Conservation (phyloP, 2,113 vertebrate species). For the Esox niger region DNA sequence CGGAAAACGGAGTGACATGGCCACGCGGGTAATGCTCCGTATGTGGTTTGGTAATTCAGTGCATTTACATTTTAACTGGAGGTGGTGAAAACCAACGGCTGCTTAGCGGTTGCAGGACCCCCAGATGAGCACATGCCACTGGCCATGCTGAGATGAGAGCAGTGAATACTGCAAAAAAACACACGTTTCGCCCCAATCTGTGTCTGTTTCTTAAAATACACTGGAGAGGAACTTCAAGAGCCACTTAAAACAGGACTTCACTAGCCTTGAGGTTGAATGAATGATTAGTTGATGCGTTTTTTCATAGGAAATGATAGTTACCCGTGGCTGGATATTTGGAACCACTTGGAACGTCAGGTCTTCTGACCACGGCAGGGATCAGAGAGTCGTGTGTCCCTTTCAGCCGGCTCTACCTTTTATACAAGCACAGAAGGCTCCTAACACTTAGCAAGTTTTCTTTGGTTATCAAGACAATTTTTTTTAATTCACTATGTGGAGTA, state of each 20-base stretch:
- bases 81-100: background rate
- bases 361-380: conserved; percentile 9
- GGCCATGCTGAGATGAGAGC: background rate
- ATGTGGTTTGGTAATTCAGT: background rate
- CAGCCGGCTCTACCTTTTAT: too few relatives aligned
- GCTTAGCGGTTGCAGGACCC: too few relatives aligned
- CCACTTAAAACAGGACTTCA: conserved; percentile 26
- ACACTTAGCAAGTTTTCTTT: too few relatives aligned
- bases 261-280: conserved; percentile 57
- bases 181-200: background rate
- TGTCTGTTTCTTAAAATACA: background rate
- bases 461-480: too few relatives aligned
- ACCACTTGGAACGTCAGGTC: conserved; percentile 41
- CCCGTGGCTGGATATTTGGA: conserved; percentile 41
- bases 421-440: too few relatives aligned
- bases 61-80: background rate
- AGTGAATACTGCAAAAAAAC: background rate
- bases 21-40: background rate
- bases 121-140: background rate
- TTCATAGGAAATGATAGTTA: conserved; percentile 59
- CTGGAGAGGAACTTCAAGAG: conserved; percentile 29
- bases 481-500: too few relatives aligned
- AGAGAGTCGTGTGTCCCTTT: background rate
- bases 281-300: conserved; percentile 49
- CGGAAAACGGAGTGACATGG: too few relatives aligned